Evolutionary conservation across 2,113 vertebrate species (phyloP), one percentile per base, ranked within the genome.

Genomic region (Cyanoderma ruficeps): DNA sequence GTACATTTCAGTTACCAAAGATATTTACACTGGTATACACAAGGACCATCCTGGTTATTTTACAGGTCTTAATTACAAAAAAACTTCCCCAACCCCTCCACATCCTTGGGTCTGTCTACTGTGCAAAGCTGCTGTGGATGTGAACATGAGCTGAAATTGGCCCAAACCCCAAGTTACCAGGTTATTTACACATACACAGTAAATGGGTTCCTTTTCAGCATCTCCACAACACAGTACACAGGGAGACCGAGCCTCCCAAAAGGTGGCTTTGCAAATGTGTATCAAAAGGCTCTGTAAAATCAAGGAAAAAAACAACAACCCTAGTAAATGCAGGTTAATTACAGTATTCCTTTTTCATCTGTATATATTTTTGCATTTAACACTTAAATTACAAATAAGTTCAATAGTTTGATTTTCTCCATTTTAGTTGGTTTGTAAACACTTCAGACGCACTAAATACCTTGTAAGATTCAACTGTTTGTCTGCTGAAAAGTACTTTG

Each of bases 1-100:
- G 98, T 98, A 98, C 97, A 98, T 98, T 99, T 98, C 96, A 97
- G 97, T 98, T 98, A 98, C 98, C 98, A 99, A 99, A 99, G 94
- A 98, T 98, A 98, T 99, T 98, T 99, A 99, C 98, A 99, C 97
- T 98, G 98, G 98, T 99, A 76, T 98, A 98, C 98, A 98, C 84
- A 98, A 97, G 98, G 98, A 97, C 75, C 88, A 94, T 97, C 98
- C 98, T 97, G 96, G 95, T 97, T 98, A 98, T 98, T 98, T 98
- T 99, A 98, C 98, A 98, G 82, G 79, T 96, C 96, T 96, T 98
- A 98, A 98, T 98, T 98, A 98, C 97, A 98, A 96, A 97, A 94
- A 69, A 63, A 37, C 2, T 6, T 33, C 17, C 63, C 65, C 65
- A 83, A 63, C 39, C 56, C 84, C 77, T 93, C 92, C 95, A 97